phyloP scores from a whole-genome alignment of 2,797 vertebrate species.

The Etheostoma perlongum region DNA sequence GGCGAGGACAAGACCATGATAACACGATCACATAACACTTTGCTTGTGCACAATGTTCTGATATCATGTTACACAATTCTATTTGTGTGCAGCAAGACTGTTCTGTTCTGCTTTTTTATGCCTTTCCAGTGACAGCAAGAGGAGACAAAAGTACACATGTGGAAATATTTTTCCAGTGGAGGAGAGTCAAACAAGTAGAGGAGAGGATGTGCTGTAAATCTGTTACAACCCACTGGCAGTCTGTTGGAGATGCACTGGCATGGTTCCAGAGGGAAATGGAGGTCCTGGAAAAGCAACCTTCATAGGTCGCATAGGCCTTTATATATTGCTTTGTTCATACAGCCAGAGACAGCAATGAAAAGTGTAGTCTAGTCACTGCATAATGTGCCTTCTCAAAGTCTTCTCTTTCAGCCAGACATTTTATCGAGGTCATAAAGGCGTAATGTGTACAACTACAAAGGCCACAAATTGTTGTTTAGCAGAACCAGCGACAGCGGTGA shows the following conservation, averaged over 20 bases:
- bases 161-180: slow-evolving; percentile 74
- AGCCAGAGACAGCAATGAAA: slow-evolving; percentile 24
- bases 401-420: slow-evolving; percentile 21
- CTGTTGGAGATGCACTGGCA: slow-evolving; percentile 54
- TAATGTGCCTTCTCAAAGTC: slow-evolving; percentile 18
- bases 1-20: slow-evolving; percentile 19
- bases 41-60: slow-evolving; percentile 54
- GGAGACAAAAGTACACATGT: slow-evolving; percentile 61
- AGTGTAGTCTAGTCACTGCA: not conserved
- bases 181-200: slow-evolving; percentile 63
- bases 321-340: slow-evolving; percentile 34
- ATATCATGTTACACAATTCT: slow-evolving; percentile 73
- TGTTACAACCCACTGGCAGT: slow-evolving; percentile 60
- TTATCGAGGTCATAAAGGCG: slow-evolving; percentile 36
- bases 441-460: slow-evolving; percentile 46
- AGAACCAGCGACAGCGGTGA: slow-evolving; percentile 18
- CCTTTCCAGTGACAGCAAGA: slow-evolving; percentile 47
- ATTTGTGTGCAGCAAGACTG: slow-evolving; percentile 66
- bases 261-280: slow-evolving; percentile 37
- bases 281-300: slow-evolving; percentile 40
- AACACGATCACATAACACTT: slow-evolving; percentile 36
- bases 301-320: slow-evolving; percentile 43
- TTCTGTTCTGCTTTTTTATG: slow-evolving; percentile 65
- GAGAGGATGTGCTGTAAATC: slow-evolving; percentile 65
- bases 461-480: slow-evolving; percentile 40